These are phyloP conservation scores for Acleris laterana DNA, from an alignment of 2,888 invertebrate species.

Conservation along the genomic window DNA sequence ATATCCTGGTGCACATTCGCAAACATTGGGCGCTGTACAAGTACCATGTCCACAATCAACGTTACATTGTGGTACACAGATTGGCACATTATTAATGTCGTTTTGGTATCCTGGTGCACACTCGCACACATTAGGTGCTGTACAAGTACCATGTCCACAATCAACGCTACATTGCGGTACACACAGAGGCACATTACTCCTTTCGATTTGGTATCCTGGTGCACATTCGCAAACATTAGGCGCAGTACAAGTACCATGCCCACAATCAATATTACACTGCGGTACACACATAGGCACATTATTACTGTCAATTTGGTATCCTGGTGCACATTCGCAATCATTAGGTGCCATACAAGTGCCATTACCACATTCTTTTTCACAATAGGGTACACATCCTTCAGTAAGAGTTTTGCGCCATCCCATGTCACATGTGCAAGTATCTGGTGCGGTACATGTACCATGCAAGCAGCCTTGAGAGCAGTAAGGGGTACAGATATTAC, in stretches of 20 bases:
- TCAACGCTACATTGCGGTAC: slow-evolving; percentile 41
- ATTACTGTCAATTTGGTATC: slow-evolving; percentile 35
- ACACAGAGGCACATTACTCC: slow-evolving; percentile 38
- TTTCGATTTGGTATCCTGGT: slow-evolving; percentile 36
- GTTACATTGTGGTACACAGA: slow-evolving; percentile 42
- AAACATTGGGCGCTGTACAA: slow-evolving; percentile 39
- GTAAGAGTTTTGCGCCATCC: slow-evolving; percentile 34
- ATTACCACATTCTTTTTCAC: slow-evolving; percentile 66
- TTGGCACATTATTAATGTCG: slow-evolving; percentile 15
- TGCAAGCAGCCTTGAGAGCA: slow-evolving; percentile 49
- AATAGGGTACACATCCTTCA: slow-evolving; percentile 53
- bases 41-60: slow-evolving; percentile 39
- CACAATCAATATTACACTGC: slow-evolving; percentile 43
- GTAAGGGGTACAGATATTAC: slow-evolving; percentile 48
- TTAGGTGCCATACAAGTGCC: slow-evolving; percentile 74
- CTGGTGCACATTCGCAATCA: slow-evolving; percentile 66
- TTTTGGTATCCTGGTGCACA: slow-evolving; percentile 52
- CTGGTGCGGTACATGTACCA: slow-evolving; percentile 48
- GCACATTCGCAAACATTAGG: slow-evolving; percentile 45
- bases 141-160: slow-evolving; percentile 50
- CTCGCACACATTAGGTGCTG: slow-evolving; percentile 57
- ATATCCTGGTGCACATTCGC: slow-evolving; percentile 42
- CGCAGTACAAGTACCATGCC: slow-evolving; percentile 45
- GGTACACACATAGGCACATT: slow-evolving; percentile 39
- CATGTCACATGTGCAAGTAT: slow-evolving; percentile 46